A percentile compares a stretch with the other conserved stretches of the same genome.
Conservation (phyloP, 2,113 vertebrate species). For the Stigmatopora nigra region DNA sequence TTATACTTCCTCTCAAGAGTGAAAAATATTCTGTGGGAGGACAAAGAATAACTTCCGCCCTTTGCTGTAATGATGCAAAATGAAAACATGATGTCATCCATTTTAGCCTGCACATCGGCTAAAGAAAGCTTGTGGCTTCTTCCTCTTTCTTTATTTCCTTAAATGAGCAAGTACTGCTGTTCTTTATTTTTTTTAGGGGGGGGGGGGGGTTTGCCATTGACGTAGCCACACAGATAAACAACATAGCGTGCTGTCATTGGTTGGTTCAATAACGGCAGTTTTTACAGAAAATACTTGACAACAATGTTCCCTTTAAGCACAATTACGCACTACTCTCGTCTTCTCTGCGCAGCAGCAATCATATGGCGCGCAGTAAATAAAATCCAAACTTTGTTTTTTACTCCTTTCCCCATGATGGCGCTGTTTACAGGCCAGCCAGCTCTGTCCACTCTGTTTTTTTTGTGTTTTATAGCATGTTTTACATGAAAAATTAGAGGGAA, state of each 20-base stretch:
- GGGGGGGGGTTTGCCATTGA: not conserved
- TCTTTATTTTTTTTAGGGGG: not conserved
- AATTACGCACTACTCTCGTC: too few species aligned
- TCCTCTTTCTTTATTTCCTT: slow-evolving; percentile 43
- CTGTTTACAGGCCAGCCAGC: too few species aligned
- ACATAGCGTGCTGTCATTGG: not conserved
- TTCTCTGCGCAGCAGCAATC: too few species aligned
- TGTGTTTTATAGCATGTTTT: too few species aligned
- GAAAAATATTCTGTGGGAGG: slow-evolving; percentile 29
- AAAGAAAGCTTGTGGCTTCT: slow-evolving; percentile 44
- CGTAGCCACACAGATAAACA: not conserved
- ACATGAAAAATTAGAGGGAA: too few species aligned
- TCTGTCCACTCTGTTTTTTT: too few species aligned
- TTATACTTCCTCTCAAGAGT: slow-evolving; percentile 36
- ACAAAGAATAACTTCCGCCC: slow-evolving; percentile 48
- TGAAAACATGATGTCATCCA: slow-evolving; percentile 52
- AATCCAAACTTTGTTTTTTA: too few species aligned
- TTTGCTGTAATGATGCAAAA: slow-evolving; percentile 30
- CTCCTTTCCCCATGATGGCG: too few species aligned
- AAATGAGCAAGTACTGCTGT: slow-evolving; percentile 40
- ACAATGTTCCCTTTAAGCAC: too few species aligned
- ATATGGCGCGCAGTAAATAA: too few species aligned
- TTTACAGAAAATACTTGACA: too few species aligned
- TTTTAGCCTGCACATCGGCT: slow-evolving; percentile 41
- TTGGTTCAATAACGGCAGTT: not conserved